These are phyloP conservation scores for Aleiodes alternator DNA, from an alignment of 2,888 invertebrate genomes.

Conservation along the genomic window DNA sequence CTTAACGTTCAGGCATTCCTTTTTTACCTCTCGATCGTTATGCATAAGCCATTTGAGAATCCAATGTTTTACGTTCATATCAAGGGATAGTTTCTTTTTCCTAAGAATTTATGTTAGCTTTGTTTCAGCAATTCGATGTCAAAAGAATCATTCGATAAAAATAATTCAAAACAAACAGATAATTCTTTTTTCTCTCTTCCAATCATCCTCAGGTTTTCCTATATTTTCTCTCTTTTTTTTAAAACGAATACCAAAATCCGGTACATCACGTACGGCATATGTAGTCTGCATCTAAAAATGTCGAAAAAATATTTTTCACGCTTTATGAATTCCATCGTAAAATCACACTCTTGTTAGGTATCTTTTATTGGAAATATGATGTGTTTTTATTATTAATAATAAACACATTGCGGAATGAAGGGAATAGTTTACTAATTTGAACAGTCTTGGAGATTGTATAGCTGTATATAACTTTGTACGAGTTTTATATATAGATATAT, in stretches of 20 bases:
- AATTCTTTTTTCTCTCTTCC: neutral
- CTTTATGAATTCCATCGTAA: conserved; percentile 6
- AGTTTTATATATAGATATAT: neutral
- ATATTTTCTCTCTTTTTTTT: neutral
- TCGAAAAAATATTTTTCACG: conserved; percentile 22
- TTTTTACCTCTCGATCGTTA: conserved; percentile 14
- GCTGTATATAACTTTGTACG: neutral
- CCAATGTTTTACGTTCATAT: neutral
- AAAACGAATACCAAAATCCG: conserved; percentile 6
- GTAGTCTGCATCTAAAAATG: conserved; percentile 16
- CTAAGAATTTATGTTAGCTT: no score
- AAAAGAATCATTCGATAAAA: no score
- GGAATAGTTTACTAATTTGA: no score
- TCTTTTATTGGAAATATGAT: neutral
- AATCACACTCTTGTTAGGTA: neutral
- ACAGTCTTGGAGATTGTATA: neutral
- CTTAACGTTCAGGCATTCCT: conserved; percentile 52
- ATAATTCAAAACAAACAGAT: no score
- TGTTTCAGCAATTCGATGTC: no score
- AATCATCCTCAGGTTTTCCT: conserved; percentile 5
- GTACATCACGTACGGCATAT: conserved; percentile 29
- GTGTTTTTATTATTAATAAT: neutral
- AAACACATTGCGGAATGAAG: no score
- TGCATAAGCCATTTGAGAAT: conserved; percentile 7
- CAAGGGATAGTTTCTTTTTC: neutral